Percentiles rank a stretch among this genome's conserved stretches.
Evolutionary conservation across 2,797 vertebrate species (phyloP).

Genomic region (Typhlichthys eigenmanni): DNA sequence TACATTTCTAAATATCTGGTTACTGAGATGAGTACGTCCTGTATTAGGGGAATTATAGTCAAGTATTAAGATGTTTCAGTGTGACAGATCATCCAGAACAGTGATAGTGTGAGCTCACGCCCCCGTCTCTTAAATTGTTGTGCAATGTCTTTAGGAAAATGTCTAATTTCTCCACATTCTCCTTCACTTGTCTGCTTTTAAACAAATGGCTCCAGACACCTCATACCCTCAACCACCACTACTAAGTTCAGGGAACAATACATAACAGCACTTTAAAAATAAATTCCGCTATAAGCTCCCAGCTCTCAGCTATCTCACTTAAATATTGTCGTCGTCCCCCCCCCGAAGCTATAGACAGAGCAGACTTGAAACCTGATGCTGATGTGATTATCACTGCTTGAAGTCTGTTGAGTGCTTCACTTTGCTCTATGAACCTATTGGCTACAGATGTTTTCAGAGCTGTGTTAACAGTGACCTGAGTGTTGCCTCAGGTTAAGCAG

Average conservation of each 20-base stretch:
- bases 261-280: slow-evolving; percentile 48
- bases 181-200: slow-evolving; percentile 17
- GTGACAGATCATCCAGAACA: no score
- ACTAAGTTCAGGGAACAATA: slow-evolving; percentile 31
- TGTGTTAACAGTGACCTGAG: background rate
- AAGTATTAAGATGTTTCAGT: background rate
- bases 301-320: slow-evolving; percentile 34
- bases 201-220: slow-evolving; percentile 35
- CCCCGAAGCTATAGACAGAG: slow-evolving; percentile 18
- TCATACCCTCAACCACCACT: slow-evolving; percentile 11
- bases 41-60: background rate
- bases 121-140: slow-evolving; percentile 3
- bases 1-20: no score
- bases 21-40: no score
- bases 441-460: slow-evolving; percentile 25
- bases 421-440: slow-evolving; percentile 14
- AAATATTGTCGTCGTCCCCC: slow-evolving; percentile 43
- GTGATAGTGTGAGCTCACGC: slow-evolving; percentile 13
- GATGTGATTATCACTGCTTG: slow-evolving; percentile 14
- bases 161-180: background rate
- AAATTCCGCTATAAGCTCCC: slow-evolving; percentile 45
- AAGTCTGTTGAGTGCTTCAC: slow-evolving; percentile 21
- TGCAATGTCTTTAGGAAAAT: background rate
- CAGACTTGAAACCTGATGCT: slow-evolving; percentile 33
- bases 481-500: slow-evolving; percentile 6